Evolutionary conservation across 2,113 vertebrate genomes (phyloP).

Genomic region (Bothrops jararaca): DNA sequence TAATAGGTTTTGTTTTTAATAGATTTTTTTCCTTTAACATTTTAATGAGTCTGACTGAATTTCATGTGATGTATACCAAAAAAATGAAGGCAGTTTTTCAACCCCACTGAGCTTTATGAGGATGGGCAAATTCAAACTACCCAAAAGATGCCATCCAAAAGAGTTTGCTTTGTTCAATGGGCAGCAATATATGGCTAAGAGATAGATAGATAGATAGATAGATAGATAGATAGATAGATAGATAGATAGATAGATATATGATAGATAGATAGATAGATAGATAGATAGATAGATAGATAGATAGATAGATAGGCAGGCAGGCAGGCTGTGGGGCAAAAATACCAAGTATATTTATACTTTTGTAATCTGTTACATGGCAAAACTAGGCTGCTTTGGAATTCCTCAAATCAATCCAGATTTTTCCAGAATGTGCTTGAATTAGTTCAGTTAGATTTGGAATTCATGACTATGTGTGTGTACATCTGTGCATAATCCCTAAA

Average conservation of each 20-base stretch:
- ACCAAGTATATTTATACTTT: neutral
- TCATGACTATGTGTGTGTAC: neutral
- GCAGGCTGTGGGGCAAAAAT: neutral
- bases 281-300: too few species aligned
- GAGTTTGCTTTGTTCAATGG: neutral
- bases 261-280: too few species aligned
- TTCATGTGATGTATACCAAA: too few species aligned
- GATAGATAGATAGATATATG: fast-evolving
- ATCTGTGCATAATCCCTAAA: neutral
- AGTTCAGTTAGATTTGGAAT: neutral
- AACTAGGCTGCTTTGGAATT: neutral
- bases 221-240: too few species aligned
- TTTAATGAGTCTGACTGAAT: neutral
- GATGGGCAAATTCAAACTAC: neutral
- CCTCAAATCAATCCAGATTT: neutral
- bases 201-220: too few species aligned
- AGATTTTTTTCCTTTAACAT: neutral
- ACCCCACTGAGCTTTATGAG: neutral
- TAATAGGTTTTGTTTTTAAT: too few species aligned
- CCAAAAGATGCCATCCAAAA: neutral
- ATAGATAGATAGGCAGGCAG: too few species aligned
- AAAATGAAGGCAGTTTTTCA: neutral
- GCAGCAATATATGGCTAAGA: too few species aligned
- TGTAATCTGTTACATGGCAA: neutral
- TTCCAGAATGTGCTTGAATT: neutral